phyloP scores from a whole-genome alignment of 2,888 invertebrate genomes.

The Tolmerus cingulatus region DNA sequence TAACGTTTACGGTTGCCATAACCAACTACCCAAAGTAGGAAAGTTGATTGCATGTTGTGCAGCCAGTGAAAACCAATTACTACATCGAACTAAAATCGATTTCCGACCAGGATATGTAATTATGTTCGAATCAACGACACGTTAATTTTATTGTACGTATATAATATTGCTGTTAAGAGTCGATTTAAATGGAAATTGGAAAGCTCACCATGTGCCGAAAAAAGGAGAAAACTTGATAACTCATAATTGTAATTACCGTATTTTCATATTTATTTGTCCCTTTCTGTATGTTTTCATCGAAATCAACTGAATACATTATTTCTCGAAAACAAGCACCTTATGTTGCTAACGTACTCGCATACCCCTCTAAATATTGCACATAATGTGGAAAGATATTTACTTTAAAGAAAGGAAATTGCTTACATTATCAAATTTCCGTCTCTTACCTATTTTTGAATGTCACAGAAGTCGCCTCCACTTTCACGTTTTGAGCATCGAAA shows the following conservation, averaged over 20 bases:
- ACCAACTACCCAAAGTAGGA: background rate
- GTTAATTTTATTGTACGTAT: background rate
- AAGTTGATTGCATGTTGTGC: background rate
- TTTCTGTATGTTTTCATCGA: background rate
- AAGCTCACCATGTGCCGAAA: background rate
- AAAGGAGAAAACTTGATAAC: background rate
- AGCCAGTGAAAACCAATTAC: background rate
- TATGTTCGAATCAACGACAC: background rate
- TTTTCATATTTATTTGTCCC: background rate
- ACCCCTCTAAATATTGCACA: background rate
- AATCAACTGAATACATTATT: background rate
- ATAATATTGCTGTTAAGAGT: background rate
- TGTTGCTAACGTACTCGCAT: background rate
- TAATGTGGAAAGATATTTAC: background rate
- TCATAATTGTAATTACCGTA: background rate
- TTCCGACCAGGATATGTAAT: background rate
- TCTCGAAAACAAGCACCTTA: background rate
- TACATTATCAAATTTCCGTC: background rate
- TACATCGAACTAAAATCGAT: background rate
- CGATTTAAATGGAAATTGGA: background rate
- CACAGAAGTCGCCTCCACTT: background rate
- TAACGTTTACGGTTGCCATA: background rate
- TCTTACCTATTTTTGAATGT: conserved; percentile 30
- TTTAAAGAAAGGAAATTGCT: background rate
- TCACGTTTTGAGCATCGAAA: background rate